phyloP scores from a whole-genome alignment of 2,888 invertebrate genomes.

The Pseudoips prasinana region DNA sequence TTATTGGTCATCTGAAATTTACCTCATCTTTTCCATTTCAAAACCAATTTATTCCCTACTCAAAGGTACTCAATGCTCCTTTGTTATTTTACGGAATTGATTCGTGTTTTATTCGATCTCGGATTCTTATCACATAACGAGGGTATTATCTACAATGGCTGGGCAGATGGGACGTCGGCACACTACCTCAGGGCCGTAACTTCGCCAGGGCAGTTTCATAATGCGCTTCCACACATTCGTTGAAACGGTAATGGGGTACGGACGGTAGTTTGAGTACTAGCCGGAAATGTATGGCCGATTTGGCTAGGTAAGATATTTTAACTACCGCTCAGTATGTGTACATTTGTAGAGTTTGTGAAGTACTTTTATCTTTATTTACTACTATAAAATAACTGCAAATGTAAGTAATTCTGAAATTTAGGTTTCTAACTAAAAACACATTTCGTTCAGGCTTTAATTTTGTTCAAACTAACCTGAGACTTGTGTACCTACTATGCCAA shows the following conservation, averaged over 20 bases:
- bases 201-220: slow-evolving; percentile 48
- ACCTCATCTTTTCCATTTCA: slow-evolving; percentile 31
- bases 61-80: slow-evolving; percentile 47
- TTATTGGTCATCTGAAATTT: slow-evolving; percentile 16
- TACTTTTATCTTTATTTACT: slow-evolving; percentile 5
- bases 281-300: slow-evolving; percentile 33
- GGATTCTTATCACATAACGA: slow-evolving; percentile 64
- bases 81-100: slow-evolving; percentile 50
- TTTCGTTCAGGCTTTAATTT: too few species aligned
- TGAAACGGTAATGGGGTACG: slow-evolving; percentile 55
- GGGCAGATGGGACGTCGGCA: slow-evolving; percentile 28
- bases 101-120: slow-evolving; percentile 50
- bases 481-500: too few species aligned
- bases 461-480: too few species aligned
- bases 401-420: too few species aligned
- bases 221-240: slow-evolving; percentile 46
- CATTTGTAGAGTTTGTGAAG: slow-evolving; percentile 15
- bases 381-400: too few species aligned
- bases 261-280: slow-evolving; percentile 44
- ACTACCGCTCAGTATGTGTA: slow-evolving; percentile 10
- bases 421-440: too few species aligned
- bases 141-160: slow-evolving; percentile 48
- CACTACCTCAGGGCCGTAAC: slow-evolving; percentile 36
- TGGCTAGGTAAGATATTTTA: slow-evolving; percentile 31
- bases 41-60: slow-evolving; percentile 49